Conservation (phyloP, 2,797 vertebrate species). For the Hirundo rustica region DNA sequence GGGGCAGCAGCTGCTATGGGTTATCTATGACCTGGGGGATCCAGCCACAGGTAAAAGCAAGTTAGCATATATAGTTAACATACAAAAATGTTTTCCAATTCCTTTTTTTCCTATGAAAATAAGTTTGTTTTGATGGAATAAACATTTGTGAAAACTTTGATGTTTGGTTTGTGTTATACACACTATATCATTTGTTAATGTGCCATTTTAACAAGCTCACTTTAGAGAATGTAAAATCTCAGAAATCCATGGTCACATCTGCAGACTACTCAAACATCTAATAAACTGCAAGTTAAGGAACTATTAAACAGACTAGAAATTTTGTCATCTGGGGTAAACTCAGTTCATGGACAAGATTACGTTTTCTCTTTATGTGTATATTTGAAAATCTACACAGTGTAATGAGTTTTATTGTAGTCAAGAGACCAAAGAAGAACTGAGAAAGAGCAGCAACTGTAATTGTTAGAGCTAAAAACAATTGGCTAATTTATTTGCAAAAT, state of each 20-base stretch:
- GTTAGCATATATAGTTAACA: neutral
- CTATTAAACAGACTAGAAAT: neutral
- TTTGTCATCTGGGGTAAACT: neutral
- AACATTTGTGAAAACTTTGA: neutral
- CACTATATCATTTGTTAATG: neutral
- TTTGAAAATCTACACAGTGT: neutral
- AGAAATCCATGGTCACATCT: neutral
- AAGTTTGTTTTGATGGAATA: neutral
- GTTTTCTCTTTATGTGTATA: neutral
- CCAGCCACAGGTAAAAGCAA: neutral
- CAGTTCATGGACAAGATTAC: neutral
- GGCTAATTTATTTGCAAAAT: neutral
- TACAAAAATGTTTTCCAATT: neutral
- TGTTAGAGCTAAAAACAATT: neutral
- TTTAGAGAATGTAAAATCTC: neutral
- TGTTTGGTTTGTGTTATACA: neutral
- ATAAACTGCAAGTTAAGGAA: neutral
- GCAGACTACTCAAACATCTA: neutral
- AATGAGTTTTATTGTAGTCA: slow-evolving; percentile 8
- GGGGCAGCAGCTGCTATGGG: neutral
- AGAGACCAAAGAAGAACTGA: neutral
- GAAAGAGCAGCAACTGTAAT: neutral
- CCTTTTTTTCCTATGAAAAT: neutral
- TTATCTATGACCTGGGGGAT: neutral
- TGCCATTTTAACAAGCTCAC: neutral